phyloP scores from a whole-genome alignment of 2,113 vertebrate species.

The Clarias macrocephalus region DNA sequence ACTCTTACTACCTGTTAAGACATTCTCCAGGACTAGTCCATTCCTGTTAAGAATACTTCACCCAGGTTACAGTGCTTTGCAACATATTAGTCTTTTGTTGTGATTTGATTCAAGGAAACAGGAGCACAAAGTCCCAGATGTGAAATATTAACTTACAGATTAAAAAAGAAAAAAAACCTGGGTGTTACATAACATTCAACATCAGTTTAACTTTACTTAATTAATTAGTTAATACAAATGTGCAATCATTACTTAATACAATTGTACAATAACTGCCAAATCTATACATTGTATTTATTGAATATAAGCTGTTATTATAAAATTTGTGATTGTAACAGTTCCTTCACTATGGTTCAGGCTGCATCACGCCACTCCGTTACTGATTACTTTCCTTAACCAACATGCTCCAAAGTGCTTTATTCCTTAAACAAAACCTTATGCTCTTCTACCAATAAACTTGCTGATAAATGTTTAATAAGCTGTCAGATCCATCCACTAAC shows the following conservation, averaged over 20 bases:
- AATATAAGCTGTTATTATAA: not conserved
- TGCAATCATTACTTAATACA: not conserved
- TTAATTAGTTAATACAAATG: not conserved
- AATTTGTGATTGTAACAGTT: not conserved
- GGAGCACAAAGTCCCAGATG: not conserved
- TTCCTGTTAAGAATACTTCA: not conserved
- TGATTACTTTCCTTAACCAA: not conserved
- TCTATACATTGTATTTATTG: too few relatives aligned
- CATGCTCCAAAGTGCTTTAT: not conserved
- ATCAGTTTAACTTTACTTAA: not conserved
- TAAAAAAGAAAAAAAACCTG: not conserved
- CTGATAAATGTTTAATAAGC: not conserved
- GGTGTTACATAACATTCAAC: not conserved
- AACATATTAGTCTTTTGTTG: not conserved
- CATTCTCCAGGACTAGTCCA: not conserved
- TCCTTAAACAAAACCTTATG: not conserved
- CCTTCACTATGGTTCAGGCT: not conserved
- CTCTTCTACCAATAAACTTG: not conserved
- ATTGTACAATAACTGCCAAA: not conserved
- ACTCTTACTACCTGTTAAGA: not conserved
- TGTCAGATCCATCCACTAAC: too few relatives aligned
- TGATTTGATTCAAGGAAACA: not conserved
- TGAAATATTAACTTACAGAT: not conserved
- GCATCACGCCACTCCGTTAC: too few relatives aligned
- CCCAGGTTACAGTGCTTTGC: not conserved